These are phyloP conservation scores for Myzus persicae DNA, from an alignment of 1,140 invertebrate genomes.

Conservation along the genomic window DNA sequence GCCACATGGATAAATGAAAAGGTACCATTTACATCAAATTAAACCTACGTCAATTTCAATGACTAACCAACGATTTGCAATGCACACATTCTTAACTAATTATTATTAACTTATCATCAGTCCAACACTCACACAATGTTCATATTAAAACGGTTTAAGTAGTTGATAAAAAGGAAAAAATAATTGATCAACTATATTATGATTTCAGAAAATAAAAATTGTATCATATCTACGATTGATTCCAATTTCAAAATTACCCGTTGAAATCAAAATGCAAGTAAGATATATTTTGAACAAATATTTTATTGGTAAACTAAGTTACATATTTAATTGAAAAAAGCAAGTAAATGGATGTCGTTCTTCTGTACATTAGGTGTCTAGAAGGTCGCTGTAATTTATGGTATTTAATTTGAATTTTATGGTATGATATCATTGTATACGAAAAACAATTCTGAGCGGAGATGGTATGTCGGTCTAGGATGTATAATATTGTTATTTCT, in stretches of 20 bases:
- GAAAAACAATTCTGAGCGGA: too few species aligned
- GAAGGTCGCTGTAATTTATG: too few species aligned
- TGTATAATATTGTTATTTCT: too few species aligned
- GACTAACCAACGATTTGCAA: not conserved
- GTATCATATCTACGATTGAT: not conserved
- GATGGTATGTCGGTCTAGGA: too few species aligned
- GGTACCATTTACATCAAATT: too few species aligned
- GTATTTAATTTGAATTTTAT: too few species aligned
- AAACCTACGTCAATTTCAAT: not conserved
- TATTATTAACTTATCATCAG: not conserved
- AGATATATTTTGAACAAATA: not conserved
- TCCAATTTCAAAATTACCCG: not conserved
- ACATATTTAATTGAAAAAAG: too few species aligned
- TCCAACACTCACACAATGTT: not conserved
- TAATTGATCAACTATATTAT: not conserved
- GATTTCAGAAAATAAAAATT: not conserved
- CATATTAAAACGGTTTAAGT: not conserved
- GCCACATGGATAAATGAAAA: not conserved
- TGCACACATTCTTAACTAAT: not conserved
- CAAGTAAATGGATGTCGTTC: too few species aligned
- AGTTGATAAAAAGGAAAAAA: too few species aligned
- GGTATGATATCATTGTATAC: too few species aligned
- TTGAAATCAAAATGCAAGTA: constrained; percentile 2
- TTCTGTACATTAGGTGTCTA: too few species aligned
- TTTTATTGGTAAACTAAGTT: not conserved